These are phyloP conservation scores for Leistus spinibarbis DNA, from an alignment of 2,888 invertebrate species.

Conservation along the genomic window DNA sequence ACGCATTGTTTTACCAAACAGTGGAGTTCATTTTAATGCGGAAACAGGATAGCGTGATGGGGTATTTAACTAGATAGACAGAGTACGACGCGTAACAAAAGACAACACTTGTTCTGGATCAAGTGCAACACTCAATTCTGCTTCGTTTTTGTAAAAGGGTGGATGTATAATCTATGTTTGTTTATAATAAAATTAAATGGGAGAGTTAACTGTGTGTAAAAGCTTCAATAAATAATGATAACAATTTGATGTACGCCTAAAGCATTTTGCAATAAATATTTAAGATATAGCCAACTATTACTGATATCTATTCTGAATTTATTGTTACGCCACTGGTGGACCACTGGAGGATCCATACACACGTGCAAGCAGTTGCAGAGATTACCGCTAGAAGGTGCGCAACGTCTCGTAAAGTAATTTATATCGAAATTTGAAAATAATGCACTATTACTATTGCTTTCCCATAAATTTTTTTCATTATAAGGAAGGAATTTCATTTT, in stretches of 20 bases:
- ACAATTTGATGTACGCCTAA: background rate
- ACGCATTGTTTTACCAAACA: background rate
- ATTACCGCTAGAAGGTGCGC: background rate
- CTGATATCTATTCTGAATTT: background rate
- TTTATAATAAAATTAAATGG: no score
- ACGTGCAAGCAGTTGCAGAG: background rate
- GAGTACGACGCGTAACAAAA: no score
- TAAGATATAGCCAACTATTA: background rate
- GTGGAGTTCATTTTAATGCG: no score
- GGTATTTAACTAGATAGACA: no score
- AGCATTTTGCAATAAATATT: background rate
- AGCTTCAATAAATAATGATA: no score
- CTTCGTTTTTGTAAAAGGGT: no score
- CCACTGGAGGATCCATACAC: slow-evolving; percentile 3
- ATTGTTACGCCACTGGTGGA: slow-evolving; percentile 3
- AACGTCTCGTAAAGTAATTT: background rate
- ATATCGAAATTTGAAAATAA: background rate
- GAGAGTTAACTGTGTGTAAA: no score
- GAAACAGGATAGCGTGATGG: no score
- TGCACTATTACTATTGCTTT: background rate
- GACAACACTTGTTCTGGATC: no score
- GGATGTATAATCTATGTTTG: no score
- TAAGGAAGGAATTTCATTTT: no score
- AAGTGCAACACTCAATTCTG: no score
- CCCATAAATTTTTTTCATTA: background rate